Evolutionary conservation across 2,888 invertebrate species (phyloP), one percentile per base, ranked within the genome.

Genomic region (Eremobia ochroleuca): DNA sequence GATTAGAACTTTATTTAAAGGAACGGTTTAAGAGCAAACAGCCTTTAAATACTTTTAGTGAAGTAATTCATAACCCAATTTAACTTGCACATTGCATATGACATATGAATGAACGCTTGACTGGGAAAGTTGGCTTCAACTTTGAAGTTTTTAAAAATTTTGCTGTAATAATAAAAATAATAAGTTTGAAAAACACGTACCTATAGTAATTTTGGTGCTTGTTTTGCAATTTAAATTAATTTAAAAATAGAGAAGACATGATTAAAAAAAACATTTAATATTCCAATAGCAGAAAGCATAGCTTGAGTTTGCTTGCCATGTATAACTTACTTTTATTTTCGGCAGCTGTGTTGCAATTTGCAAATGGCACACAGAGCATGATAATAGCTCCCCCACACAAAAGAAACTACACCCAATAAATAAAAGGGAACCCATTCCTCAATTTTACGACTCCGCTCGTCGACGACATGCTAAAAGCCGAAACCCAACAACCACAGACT

Each of bases 401-500:
- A 77, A 61, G 59, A 68, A 82, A 85, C 62, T 79, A 82, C 73
- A 83, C 52, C 31, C 58, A 64, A 70, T 66, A 82, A 73, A 82
- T 77, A 76, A 75, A 82, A 66, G 62, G 55, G 73, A 73, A 76
- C 61, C 67, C 43, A 79, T 79, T 79, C 62, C 71, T 77, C 68
- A 64, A 77, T 85, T 82, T 87, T 73, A 82, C 85, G 80, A 83
- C 69, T 76, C 67, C 31, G 28, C 69, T 75, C 68, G 64, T 21
- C 68, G 80, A 76, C 77, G 74, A 79, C 76, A 82, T 64, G 77
- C 72, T 87, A 83, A 87, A 87, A 86, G 88, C 88, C 79, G 73
- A 84, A 82, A 76, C 88, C 86, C 84, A 73, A 64, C 77, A 71
- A 85, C 85, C 87, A 76, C 83, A 85, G 81, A 73, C 84, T 81